Percentiles rank a stretch among this genome's conserved stretches.
phyloP scores from a whole-genome alignment of 30 jellyfish, hydroid and myxozoan genomes.

The Pseudorhiza aurosa region DNA sequence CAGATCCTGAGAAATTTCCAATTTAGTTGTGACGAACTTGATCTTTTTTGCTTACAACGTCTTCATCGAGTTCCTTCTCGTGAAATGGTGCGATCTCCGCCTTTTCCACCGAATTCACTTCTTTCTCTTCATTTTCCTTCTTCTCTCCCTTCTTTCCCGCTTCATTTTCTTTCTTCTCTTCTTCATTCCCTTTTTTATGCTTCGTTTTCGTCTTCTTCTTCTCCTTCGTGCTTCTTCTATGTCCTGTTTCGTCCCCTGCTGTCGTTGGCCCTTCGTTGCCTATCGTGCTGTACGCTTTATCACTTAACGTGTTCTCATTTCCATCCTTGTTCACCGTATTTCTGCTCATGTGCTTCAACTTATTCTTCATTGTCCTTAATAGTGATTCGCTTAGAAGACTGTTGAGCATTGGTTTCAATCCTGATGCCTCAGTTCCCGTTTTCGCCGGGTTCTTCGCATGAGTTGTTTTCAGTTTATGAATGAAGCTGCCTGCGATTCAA shows the following conservation, averaged over 20 bases:
- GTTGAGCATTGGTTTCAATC: slow-evolving; percentile 39
- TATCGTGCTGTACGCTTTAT: slow-evolving; percentile 55
- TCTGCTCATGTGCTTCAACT: slow-evolving; percentile 36
- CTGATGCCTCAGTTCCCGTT: slow-evolving; percentile 1
- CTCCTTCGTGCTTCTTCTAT: slow-evolving; percentile 41
- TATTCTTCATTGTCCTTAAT: slow-evolving; percentile 37
- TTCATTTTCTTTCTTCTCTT: not conserved
- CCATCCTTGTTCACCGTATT: not conserved
- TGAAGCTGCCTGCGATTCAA: slow-evolving; percentile 9
- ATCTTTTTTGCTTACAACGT: slow-evolving; percentile 54
- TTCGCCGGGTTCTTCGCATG: slow-evolving; percentile 38
- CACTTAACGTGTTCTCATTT: slow-evolving; percentile 9
- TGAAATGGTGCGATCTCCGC: slow-evolving; percentile 53
- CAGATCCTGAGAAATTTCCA: no score
- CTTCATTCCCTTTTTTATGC: not conserved
- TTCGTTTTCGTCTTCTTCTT: slow-evolving; percentile 22
- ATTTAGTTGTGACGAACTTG: not conserved
- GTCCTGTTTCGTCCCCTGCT: slow-evolving; percentile 37
- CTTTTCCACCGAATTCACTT: slow-evolving; percentile 28
- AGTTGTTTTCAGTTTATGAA: slow-evolving; percentile 19
- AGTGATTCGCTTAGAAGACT: slow-evolving; percentile 37
- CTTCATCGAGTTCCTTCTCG: slow-evolving; percentile 31
- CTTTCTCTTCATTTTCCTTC: slow-evolving; percentile 14
- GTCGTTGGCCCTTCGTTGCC: slow-evolving; percentile 74
- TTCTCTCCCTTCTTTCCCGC: no score